Base-by-base conservation (phyloP, 2,797 vertebrate genomes). In the Lacerta agilis region DNA sequence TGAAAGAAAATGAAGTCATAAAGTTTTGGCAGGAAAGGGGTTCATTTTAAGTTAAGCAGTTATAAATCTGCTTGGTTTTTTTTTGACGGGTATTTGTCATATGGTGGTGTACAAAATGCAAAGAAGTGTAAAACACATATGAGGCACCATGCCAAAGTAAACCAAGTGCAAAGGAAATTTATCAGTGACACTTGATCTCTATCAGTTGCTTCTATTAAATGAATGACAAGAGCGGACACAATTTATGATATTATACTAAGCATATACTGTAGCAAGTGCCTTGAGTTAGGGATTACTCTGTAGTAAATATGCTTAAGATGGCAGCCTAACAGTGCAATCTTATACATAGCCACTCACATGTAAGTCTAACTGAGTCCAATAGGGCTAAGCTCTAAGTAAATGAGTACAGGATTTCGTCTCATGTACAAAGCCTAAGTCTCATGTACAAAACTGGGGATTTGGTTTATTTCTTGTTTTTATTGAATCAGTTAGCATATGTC, bases 41-140 rank as follows among this genome's bases (percentile, higher is more conserved):
- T 96, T 97, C 96, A 93, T 94, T 97, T 95, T 94, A 93, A 96
- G 95, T 67, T 90, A 92, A 94, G 95, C 87, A 84, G 93, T 95
- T 94, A 94, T 96, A 97, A 97, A 97, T 96, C 96, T 96, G 96
- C 95, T 95, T 91, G 67, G 95, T 92, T 96, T 96, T 94, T 96
- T 96, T 97, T 97, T 97, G 96, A 97, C 97, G 97, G 96, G 95
- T 91, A 93, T 96, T 97, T 97, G 97, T 97, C 97, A 97, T 93
- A 95, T 94, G 86, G 58, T 71, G 93, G 95, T 94, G 96, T 96
- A 94, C 95, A 91, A 94, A 94, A 95, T 90, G 96, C 95, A 95
- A 95, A 97, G 96, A 97, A 96, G 96, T 95, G 96, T 96, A 97
- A 97, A 97, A 97, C 94, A 95, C 96, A 95, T 72, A 93, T 0